phyloP scores from a whole-genome alignment of 1,140 invertebrate genomes.

The Cepaea nemoralis region DNA sequence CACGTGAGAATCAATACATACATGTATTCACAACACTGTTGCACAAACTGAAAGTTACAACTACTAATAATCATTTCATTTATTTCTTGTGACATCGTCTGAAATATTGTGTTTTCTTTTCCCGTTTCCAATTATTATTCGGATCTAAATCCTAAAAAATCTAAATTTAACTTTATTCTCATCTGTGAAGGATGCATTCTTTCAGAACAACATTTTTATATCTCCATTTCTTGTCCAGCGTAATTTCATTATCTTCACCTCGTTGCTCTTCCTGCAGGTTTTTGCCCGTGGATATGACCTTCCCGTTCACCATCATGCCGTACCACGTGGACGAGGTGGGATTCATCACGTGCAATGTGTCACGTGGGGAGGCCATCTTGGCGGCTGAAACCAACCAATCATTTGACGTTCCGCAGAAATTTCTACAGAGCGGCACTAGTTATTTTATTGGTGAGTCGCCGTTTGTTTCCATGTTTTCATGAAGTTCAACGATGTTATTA shows the following conservation, averaged over 20 bases:
- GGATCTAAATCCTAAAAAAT: not conserved
- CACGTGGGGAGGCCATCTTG: not conserved
- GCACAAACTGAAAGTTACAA: too few species aligned
- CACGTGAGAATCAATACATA: too few species aligned
- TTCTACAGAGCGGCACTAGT: not conserved
- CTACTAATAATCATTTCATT: too few species aligned
- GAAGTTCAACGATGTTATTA: too few species aligned
- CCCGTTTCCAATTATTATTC: not conserved
- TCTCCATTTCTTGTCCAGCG: not conserved
- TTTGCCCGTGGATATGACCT: not conserved
- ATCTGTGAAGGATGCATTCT: not conserved
- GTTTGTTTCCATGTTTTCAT: too few species aligned
- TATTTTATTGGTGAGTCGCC: slow-evolving; percentile 24
- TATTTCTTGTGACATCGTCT: not conserved
- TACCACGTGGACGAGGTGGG: slow-evolving; percentile 8
- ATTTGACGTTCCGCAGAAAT: slow-evolving; percentile 1
- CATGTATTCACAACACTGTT: too few species aligned
- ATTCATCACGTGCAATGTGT: slow-evolving; percentile 19
- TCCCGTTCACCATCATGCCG: not conserved
- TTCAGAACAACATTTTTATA: not conserved
- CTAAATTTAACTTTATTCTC: not conserved
- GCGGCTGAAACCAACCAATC: slow-evolving; percentile 17
- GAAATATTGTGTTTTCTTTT: not conserved
- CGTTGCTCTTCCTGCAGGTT: not conserved
- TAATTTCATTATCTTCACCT: not conserved